Conservation (phyloP, 2,888 invertebrate genomes). For the Dicycla oo region DNA sequence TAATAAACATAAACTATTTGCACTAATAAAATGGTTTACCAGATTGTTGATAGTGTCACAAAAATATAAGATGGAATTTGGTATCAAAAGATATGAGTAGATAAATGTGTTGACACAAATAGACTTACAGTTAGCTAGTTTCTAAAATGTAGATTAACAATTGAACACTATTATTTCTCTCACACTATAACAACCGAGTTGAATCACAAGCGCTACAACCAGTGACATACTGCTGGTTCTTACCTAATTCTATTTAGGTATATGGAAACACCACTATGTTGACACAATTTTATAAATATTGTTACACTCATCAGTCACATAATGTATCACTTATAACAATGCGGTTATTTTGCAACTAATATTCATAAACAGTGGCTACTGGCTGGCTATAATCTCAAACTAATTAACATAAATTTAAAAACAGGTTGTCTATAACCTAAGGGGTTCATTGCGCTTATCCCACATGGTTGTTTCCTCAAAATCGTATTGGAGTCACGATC, state of each 20-base stretch:
- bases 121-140: constrained; percentile 25
- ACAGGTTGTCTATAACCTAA: constrained; percentile 82
- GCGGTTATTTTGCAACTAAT: constrained; percentile 36
- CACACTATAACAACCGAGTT: constrained; percentile 14
- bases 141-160: not conserved
- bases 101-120: constrained; percentile 18
- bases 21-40: not conserved
- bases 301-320: constrained; percentile 49
- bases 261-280: constrained; percentile 48
- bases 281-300: constrained; percentile 57
- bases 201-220: constrained; percentile 16
- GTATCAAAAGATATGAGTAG: not conserved
- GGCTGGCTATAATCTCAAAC: constrained; percentile 65
- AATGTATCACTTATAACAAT: constrained; percentile 40
- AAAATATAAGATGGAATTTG: constrained; percentile 5
- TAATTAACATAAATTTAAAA: constrained; percentile 78
- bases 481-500: constrained; percentile 81
- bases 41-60: not conserved
- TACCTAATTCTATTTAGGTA: constrained; percentile 45
- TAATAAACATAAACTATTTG: not conserved
- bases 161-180: constrained; percentile 15
- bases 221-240: constrained; percentile 38
- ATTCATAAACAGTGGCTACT: constrained; percentile 53
- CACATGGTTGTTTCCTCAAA: constrained; percentile 83
- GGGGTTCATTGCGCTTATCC: constrained; percentile 81